A percentile compares a stretch with the other conserved stretches of the same genome.
phyloP scores from a whole-genome alignment of 2,113 vertebrate genomes.

The Anarhynchus alexandrinus region DNA sequence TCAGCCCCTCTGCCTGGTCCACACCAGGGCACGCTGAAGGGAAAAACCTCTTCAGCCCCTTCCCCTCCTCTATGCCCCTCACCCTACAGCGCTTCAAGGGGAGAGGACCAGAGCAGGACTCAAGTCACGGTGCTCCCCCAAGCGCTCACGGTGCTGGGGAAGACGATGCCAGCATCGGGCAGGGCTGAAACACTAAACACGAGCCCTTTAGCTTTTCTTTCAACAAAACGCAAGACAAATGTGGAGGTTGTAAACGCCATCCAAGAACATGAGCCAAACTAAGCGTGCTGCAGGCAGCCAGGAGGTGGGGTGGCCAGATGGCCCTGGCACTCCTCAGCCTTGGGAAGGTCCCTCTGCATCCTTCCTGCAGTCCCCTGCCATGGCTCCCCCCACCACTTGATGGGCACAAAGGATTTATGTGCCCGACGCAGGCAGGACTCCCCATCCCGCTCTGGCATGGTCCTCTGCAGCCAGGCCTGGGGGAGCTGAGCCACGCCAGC shows the following conservation, averaged over 20 bases:
- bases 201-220: conserved; percentile 43
- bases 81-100: neutral
- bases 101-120: neutral
- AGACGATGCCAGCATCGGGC: neutral
- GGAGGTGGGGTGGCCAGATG: neutral
- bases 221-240: neutral
- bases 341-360: neutral
- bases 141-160: neutral
- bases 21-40: neutral
- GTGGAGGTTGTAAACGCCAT: neutral
- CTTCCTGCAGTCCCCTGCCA: neutral
- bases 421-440: neutral
- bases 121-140: neutral
- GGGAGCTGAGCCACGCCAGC: neutral
- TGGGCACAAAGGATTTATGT: neutral
- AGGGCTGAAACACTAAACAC: neutral
- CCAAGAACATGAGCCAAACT: neutral
- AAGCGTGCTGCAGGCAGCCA: neutral
- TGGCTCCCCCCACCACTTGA: neutral
- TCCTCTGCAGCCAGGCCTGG: neutral
- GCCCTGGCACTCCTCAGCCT: neutral
- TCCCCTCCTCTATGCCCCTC: neutral
- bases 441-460: neutral
- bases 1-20: neutral
- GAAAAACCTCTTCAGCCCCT: neutral